Evolutionary conservation across 1,140 invertebrate genomes (phyloP).

Genomic region (Chironomus striatipennis): DNA sequence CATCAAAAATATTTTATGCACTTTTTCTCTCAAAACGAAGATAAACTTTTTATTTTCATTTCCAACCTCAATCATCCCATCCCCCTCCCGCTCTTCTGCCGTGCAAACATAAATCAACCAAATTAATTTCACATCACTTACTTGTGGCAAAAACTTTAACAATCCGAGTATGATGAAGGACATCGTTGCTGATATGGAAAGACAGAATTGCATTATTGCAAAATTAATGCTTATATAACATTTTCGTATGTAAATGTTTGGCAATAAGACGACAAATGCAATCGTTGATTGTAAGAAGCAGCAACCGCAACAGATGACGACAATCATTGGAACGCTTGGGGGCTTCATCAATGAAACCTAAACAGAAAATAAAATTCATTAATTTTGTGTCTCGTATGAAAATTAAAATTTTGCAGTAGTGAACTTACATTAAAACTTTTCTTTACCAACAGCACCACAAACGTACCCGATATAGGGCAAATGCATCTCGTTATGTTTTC

Average conservation of each 20-base stretch:
- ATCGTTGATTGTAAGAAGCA: constrained; percentile 49
- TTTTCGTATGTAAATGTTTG: constrained; percentile 49
- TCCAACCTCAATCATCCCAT: too few relatives aligned
- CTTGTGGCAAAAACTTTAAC: constrained; percentile 45
- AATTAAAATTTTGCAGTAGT: constrained; percentile 19
- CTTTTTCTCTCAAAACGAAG: too few relatives aligned
- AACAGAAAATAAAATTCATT: constrained; percentile 25
- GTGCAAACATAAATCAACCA: too few relatives aligned
- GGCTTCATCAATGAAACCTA: constrained; percentile 30
- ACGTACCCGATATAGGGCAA: constrained; percentile 49
- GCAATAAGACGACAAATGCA: constrained; percentile 46
- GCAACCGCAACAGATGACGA: constrained; percentile 50
- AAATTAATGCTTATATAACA: constrained; percentile 49
- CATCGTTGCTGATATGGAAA: constrained; percentile 50
- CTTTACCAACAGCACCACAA: constrained; percentile 49
- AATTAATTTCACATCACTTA: constrained; percentile 34
- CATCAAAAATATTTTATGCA: too few relatives aligned
- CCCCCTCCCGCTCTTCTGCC: too few relatives aligned
- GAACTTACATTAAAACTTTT: constrained; percentile 45
- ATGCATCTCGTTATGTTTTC: constrained; percentile 46
- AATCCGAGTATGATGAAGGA: constrained; percentile 52
- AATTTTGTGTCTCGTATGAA: not conserved
- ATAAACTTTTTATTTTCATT: too few relatives aligned
- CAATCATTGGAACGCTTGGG: constrained; percentile 40
- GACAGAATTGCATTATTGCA: constrained; percentile 57